Conservation (phyloP, 2,888 invertebrate genomes). For the Volucella bombylans region DNA sequence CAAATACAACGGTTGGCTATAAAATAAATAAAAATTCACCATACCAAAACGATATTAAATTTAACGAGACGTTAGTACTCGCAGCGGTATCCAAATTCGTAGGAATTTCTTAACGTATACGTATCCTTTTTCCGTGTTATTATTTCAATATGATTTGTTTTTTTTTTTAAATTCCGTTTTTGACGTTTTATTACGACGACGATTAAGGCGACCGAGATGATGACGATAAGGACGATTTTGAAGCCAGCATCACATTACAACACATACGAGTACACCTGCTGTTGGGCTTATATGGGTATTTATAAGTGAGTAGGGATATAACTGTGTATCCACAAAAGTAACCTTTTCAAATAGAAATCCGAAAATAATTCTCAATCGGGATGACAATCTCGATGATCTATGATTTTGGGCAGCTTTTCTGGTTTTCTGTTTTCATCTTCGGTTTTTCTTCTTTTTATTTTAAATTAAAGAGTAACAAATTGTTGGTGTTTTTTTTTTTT, state of each 20-base stretch:
- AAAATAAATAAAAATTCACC: slow-evolving; percentile 57
- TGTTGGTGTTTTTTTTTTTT: slow-evolving; percentile 46
- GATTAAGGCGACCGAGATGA: no score
- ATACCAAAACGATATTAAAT: slow-evolving; percentile 54
- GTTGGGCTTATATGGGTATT: background rate
- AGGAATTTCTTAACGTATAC: no score
- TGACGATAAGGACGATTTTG: no score
- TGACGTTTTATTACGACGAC: no score
- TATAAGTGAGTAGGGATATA: background rate
- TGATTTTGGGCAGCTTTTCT: background rate
- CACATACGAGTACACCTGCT: no score
- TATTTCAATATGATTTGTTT: background rate
- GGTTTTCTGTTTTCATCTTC: background rate
- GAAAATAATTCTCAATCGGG: slow-evolving; percentile 54
- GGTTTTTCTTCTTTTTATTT: background rate
- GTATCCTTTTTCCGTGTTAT: no score
- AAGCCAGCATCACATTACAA: no score
- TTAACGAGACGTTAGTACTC: slow-evolving; percentile 37
- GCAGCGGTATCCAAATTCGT: no score
- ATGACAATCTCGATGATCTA: slow-evolving; percentile 5
- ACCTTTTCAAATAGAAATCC: slow-evolving; percentile 16
- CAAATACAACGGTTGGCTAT: slow-evolving; percentile 16
- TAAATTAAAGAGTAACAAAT: slow-evolving; percentile 31
- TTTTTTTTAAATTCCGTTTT: background rate
- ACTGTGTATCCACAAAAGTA: slow-evolving; percentile 4